A percentile compares a stretch with the other conserved stretches of the same genome.
Evolutionary conservation across 2,888 invertebrate genomes (phyloP).

Genomic region (Melanostoma mellinum): DNA sequence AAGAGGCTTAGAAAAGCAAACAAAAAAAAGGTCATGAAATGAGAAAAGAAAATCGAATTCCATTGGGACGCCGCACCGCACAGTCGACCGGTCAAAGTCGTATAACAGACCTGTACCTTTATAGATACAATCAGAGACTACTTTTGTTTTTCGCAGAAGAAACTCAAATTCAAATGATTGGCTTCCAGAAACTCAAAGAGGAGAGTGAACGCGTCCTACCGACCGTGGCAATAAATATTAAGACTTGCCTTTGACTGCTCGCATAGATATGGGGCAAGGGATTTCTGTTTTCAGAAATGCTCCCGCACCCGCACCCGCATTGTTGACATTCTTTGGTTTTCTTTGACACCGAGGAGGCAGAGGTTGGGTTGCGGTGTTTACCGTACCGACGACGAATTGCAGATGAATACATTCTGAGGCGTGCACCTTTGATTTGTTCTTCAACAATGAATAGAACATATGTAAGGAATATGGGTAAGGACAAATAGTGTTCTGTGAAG

Average conservation of each 20-base stretch:
- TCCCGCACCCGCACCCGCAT: slow-evolving; percentile 15
- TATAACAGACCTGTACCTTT: not conserved
- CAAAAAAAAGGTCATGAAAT: slow-evolving; percentile 43
- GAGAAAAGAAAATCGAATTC: slow-evolving; percentile 58
- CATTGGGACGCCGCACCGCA: slow-evolving; percentile 51
- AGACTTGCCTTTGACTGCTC: slow-evolving; percentile 52
- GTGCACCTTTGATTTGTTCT: slow-evolving; percentile 65
- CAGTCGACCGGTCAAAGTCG: slow-evolving; percentile 49
- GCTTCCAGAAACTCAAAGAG: not conserved
- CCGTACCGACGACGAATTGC: slow-evolving; percentile 2
- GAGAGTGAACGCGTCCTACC: slow-evolving; percentile 15
- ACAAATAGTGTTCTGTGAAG: slow-evolving; percentile 59
- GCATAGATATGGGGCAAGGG: not conserved
- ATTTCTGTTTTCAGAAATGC: slow-evolving; percentile 16
- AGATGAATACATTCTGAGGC: slow-evolving; percentile 46
- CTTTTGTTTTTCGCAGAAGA: slow-evolving; percentile 13
- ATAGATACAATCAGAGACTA: not conserved
- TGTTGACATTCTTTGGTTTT: slow-evolving; percentile 58
- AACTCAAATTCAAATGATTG: slow-evolving; percentile 66
- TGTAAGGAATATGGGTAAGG: slow-evolving; percentile 53
- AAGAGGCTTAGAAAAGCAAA: slow-evolving; percentile 33
- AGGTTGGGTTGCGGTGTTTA: not conserved
- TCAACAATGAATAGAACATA: slow-evolving; percentile 53
- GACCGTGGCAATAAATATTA: slow-evolving; percentile 51
- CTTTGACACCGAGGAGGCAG: slow-evolving; percentile 7